Evolutionary conservation across 1,140 invertebrate genomes (phyloP), one percentile per base, ranked within the genome.

Genomic region (Eubasilissa regina): DNA sequence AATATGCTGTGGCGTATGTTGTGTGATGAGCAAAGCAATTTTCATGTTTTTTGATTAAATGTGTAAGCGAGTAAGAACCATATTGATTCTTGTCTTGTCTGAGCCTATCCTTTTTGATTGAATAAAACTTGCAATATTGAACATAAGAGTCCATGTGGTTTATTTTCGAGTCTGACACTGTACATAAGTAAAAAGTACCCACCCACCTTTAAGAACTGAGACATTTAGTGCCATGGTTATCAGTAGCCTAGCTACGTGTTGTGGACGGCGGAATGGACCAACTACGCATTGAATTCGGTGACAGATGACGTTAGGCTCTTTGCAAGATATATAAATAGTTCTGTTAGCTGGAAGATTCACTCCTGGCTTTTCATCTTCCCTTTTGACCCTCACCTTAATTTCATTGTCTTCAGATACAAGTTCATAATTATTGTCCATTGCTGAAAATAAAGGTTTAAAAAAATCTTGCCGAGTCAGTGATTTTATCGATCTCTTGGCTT

Each of bases 211-310:
- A 1, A 81, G 47, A 19, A 55, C n/a, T 1, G 77, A 73, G 55
- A 81, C 51, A 48, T 81, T 73, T 8, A 79, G 13, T 25, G 73
- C 48, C 80, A 81, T 77, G 7, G 73, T 77, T 0, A 82, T 15
- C 0, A 66, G 21, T 11, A 80, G 45, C 19, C 51, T 66, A 17
- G 73, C 73, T 11, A 77, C 74, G 3, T 43, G 70, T 35, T 79
- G 73, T 12, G 15, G 43, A 3, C 75, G 43, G 45, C 78, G 21
- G 55, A 82, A 80, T 1, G 78, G 78, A n/a, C 81, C 81, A 12
- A 78, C 47, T 0, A 68, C 3, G 17, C 81, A 82, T n/a, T 21
- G 15, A 12, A 82, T 45, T 44, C 75, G 48, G 15, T 62, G 62
- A 44, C 81, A 82, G 8, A 64, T 35, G 4, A 77, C 47, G 6